Percentiles rank a stretch among this genome's conserved stretches.
phyloP scores from a whole-genome alignment of 2,797 vertebrate species.

The Pseudochirops cupreus region DNA sequence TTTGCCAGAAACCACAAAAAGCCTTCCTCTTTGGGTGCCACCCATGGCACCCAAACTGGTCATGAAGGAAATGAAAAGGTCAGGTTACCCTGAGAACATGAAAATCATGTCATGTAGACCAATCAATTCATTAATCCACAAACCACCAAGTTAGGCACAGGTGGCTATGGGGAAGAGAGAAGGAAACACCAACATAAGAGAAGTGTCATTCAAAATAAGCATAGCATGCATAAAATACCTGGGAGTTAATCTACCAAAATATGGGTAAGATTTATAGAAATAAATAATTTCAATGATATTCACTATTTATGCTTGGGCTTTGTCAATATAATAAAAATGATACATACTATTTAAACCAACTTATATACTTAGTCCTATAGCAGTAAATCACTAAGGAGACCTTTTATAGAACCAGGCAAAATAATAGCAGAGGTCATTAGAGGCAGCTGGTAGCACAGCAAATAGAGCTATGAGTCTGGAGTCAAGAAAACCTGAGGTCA shows the following conservation, averaged over 20 bases:
- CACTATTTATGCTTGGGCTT: background rate
- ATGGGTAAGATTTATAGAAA: background rate
- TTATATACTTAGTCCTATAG: background rate
- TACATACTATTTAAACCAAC: background rate
- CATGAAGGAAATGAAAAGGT: constrained; percentile 3
- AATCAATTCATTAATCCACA: background rate
- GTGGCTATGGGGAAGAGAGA: background rate
- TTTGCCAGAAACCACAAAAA: background rate
- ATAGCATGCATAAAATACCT: background rate
- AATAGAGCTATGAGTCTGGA: background rate
- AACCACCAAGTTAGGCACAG: background rate
- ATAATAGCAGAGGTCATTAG: background rate
- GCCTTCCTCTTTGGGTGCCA: background rate
- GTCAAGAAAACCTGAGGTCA: background rate
- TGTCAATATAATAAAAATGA: background rate
- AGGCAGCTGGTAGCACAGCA: background rate
- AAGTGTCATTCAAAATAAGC: background rate
- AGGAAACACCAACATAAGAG: background rate
- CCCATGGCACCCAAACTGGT: background rate
- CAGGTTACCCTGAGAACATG: background rate
- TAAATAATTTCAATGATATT: background rate
- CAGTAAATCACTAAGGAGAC: background rate
- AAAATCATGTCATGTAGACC: background rate
- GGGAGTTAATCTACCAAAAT: background rate
- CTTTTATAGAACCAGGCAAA: background rate